These are phyloP conservation scores for Luffia ferchaultella DNA, from an alignment of 2,888 invertebrate species.

Conservation along the genomic window DNA sequence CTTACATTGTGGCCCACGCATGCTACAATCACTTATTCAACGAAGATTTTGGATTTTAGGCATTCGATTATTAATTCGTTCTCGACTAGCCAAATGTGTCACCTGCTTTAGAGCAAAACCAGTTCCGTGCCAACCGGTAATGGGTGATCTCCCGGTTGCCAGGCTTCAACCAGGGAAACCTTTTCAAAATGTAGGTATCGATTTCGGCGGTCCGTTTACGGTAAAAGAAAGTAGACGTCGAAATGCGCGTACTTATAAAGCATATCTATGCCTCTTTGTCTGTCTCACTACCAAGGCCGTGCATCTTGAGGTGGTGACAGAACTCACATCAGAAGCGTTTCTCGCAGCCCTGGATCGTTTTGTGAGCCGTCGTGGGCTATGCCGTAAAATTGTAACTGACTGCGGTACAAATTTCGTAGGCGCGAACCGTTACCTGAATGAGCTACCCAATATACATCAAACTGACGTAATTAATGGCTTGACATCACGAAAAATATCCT, in stretches of 20 bases:
- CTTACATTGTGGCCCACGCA: constrained; percentile 6
- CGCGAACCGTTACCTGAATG: constrained; percentile 13
- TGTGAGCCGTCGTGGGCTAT: constrained; percentile 11
- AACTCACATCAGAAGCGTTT: constrained; percentile 17
- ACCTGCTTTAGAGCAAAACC: constrained; percentile 6
- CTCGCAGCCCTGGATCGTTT: constrained; percentile 11
- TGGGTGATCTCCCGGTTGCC: constrained; percentile 12
- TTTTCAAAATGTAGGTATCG: constrained; percentile 12
- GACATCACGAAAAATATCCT: constrained; percentile 13
- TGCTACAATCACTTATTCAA: constrained; percentile 4
- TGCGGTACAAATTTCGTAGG: constrained; percentile 22
- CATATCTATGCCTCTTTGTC: constrained; percentile 12
- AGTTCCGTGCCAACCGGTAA: constrained; percentile 6
- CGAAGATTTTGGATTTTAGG: constrained; percentile 5
- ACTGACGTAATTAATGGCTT: constrained; percentile 8
- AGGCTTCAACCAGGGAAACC: constrained; percentile 7
- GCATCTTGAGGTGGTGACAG: constrained; percentile 18
- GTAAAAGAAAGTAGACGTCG: constrained; percentile 7
- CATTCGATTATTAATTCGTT: constrained; percentile 1
- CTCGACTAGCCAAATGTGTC: constrained; percentile 5
- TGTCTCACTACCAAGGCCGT: constrained; percentile 17
- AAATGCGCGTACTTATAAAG: constrained; percentile 6
- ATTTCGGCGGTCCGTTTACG: constrained; percentile 15
- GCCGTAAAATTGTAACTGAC: constrained; percentile 18
- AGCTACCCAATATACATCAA: constrained; percentile 5